Evolutionary conservation across 2,113 vertebrate species (phyloP).

Genomic region (Serilophus lunatus): DNA sequence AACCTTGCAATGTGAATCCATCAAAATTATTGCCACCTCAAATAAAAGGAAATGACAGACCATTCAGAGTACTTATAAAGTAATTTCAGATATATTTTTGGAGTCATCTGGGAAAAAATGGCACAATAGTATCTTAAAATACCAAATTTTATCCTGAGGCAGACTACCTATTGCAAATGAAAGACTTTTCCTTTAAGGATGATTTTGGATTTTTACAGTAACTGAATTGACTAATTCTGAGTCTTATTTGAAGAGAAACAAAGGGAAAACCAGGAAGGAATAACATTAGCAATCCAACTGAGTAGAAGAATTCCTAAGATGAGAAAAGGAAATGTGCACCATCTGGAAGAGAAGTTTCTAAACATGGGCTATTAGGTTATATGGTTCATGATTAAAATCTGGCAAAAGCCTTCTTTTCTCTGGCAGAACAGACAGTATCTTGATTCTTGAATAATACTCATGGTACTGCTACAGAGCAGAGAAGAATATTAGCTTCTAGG

Average conservation of each 20-base stretch:
- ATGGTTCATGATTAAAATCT: conserved; percentile 52
- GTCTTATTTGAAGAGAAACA: not conserved
- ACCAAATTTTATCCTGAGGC: not conserved
- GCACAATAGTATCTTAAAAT: not conserved
- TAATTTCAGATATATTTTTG: conserved; percentile 19
- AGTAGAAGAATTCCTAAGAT: conserved; percentile 31
- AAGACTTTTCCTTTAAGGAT: not conserved
- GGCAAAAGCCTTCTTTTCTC: conserved; percentile 36
- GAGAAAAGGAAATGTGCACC: conserved; percentile 39
- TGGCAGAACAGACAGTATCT: conserved; percentile 60
- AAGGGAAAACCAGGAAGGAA: not conserved
- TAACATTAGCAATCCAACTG: not conserved
- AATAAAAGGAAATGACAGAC: conserved; percentile 27
- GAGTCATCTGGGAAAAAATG: not conserved
- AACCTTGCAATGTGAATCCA: conserved; percentile 4
- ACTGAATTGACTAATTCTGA: not conserved
- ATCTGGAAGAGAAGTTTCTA: conserved; percentile 51
- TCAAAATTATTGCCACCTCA: conserved; percentile 3
- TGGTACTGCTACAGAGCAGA: conserved; percentile 14
- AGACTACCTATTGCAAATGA: not conserved
- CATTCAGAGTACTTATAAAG: not conserved
- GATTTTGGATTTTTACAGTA: not conserved
- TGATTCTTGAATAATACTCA: conserved; percentile 42
- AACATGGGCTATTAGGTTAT: conserved; percentile 55
- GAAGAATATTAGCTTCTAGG: conserved; percentile 22